These are phyloP conservation scores for Achatina immaculata DNA, from an alignment of 1,140 invertebrate genomes.

Conservation along the genomic window DNA sequence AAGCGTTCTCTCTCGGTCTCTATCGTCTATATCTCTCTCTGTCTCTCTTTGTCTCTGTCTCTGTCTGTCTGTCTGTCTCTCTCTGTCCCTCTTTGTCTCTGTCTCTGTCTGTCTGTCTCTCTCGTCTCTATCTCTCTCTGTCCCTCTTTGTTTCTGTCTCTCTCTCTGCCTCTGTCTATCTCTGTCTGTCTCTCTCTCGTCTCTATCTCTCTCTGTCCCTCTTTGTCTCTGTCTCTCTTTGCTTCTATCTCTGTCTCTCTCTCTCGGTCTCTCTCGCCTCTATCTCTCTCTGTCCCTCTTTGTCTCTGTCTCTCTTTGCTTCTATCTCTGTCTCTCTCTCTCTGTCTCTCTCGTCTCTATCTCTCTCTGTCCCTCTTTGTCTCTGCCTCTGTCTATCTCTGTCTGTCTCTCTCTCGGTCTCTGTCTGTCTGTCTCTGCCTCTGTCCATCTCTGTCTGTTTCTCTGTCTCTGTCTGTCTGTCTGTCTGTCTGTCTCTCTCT, in stretches of 20 bases:
- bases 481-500: neutral
- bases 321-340: too few relatives aligned
- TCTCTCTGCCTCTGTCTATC: neutral
- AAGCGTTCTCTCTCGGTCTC: too few relatives aligned
- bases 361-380: too few relatives aligned
- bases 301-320: too few relatives aligned
- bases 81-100: neutral
- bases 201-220: neutral
- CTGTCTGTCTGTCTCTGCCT: too few relatives aligned
- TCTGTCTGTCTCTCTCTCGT: neutral
- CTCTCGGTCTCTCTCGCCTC: too few relatives aligned
- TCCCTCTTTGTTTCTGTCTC: neutral
- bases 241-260: neutral
- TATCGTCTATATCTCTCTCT: neutral
- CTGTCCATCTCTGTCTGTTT: too few relatives aligned
- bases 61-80: neutral
- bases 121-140: neutral
- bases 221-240: neutral
- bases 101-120: neutral
- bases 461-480: neutral
- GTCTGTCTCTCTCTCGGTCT: too few relatives aligned
- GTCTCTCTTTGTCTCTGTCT: neutral
- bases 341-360: too few relatives aligned
- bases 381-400: too few relatives aligned
- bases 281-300: too few relatives aligned